phyloP scores from a whole-genome alignment of 2,797 vertebrate genomes.

The Mastacembelus armatus region DNA sequence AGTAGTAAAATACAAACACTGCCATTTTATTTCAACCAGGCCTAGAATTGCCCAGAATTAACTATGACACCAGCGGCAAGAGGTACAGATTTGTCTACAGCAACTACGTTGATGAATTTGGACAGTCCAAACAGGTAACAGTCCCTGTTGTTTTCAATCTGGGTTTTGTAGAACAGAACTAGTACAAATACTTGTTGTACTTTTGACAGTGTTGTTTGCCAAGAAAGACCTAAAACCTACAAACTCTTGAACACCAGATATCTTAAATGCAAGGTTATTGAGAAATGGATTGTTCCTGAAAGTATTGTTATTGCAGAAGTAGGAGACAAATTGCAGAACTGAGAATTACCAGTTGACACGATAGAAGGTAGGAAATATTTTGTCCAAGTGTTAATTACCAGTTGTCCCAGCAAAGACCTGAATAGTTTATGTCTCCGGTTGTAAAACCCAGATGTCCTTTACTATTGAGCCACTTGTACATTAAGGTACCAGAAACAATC shows the following conservation, averaged over 20 bases:
- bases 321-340: slow-evolving; percentile 28
- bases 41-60: slow-evolving; percentile 92
- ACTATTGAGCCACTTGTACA: slow-evolving; percentile 1
- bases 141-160: not conserved
- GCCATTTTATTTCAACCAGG: slow-evolving; percentile 76
- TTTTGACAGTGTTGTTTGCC: slow-evolving; percentile 6
- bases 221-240: slow-evolving; percentile 15
- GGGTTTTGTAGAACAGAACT: not conserved
- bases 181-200: slow-evolving; percentile 19
- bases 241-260: not conserved
- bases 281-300: slow-evolving; percentile 48
- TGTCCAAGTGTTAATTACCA: slow-evolving; percentile 18
- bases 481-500: slow-evolving; percentile 39
- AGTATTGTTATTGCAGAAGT: slow-evolving; percentile 31
- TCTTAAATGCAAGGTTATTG: not conserved
- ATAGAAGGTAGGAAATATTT: slow-evolving; percentile 20
- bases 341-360: slow-evolving; percentile 22
- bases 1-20: not conserved
- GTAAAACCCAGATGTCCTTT: not conserved
- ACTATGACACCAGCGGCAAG: slow-evolving; percentile 90
- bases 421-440: not conserved
- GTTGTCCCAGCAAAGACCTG: slow-evolving; percentile 8
- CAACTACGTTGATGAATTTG: slow-evolving; percentile 79
- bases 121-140: slow-evolving; percentile 86
- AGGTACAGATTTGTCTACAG: slow-evolving; percentile 88